A percentile compares a stretch with the other conserved stretches of the same genome.
Evolutionary conservation across 2,797 vertebrate genomes (phyloP).

Genomic region (Neosilurus hyrtlii): DNA sequence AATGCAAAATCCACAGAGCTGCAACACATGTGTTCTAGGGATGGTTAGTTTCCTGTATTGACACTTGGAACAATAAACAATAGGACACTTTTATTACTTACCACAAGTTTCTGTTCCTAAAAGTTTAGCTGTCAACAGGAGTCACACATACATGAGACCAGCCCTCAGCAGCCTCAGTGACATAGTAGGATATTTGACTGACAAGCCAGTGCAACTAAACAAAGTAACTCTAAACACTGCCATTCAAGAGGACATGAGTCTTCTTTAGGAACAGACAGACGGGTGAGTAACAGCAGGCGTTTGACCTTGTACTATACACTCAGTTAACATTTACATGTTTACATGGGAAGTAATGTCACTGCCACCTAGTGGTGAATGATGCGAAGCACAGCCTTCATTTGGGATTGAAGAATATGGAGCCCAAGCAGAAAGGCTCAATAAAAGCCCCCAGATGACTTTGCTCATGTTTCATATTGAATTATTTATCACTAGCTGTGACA

Average conservation of each 20-base stretch:
- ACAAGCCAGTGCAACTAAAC: conserved; percentile 13
- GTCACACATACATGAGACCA: not conserved
- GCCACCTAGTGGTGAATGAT: conserved; percentile 34
- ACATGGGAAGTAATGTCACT: not conserved
- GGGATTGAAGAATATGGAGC: not conserved
- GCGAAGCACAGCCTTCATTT: not conserved
- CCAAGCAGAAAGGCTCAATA: not conserved
- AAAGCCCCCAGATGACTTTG: not conserved
- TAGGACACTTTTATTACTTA: conserved; percentile 8
- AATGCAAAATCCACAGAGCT: not conserved
- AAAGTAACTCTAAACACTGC: not conserved
- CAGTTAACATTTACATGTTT: not conserved
- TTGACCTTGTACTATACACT: conserved; percentile 1
- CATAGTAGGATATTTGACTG: conserved; percentile 22
- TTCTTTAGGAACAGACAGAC: conserved; percentile 1
- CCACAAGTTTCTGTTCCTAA: conserved; percentile 17
- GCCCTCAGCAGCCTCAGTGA: not conserved
- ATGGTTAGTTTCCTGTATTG: not conserved
- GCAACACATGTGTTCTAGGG: not conserved
- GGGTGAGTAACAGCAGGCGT: conserved; percentile 19
- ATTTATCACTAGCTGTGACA: not conserved
- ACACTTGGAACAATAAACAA: not conserved
- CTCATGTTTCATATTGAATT: not conserved
- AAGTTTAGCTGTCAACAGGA: not conserved
- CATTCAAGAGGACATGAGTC: conserved; percentile 20